Conservation (phyloP, 1,140 invertebrate genomes). For the Gonioctena quinquepunctata region DNA sequence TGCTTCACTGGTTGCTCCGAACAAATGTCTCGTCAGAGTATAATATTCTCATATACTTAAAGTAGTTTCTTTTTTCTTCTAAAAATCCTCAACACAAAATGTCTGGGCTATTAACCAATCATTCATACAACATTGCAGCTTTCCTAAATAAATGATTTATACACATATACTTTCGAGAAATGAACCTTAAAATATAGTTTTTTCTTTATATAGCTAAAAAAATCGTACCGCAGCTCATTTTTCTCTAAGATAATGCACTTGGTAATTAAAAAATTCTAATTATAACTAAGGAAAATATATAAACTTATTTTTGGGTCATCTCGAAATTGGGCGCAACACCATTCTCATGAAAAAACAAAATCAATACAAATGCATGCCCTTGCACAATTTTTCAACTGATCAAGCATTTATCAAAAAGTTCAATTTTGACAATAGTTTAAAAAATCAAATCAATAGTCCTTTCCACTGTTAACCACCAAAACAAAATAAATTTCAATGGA, state of each 20-base stretch:
- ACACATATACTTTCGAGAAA: constrained; percentile 19
- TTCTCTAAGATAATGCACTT: constrained; percentile 47
- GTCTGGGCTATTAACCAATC: constrained; percentile 45
- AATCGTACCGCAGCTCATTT: constrained; percentile 41
- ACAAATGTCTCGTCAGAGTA: constrained; percentile 40
- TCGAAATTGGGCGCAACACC: background rate
- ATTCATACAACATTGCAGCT: constrained; percentile 43
- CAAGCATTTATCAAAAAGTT: too few relatives aligned
- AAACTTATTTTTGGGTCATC: background rate
- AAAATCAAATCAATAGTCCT: too few relatives aligned
- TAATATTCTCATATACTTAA: constrained; percentile 47
- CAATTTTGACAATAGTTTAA: too few relatives aligned
- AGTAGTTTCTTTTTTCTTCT: constrained; percentile 49
- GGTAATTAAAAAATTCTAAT: constrained; percentile 37
- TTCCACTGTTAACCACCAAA: too few relatives aligned
- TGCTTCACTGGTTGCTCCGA: constrained; percentile 36
- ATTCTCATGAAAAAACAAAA: background rate
- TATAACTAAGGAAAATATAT: constrained; percentile 27
- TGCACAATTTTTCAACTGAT: too few relatives aligned
- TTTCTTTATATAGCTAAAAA: constrained; percentile 34
- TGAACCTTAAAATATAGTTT: constrained; percentile 9
- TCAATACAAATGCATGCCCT: background rate
- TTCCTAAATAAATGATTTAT: constrained; percentile 42
- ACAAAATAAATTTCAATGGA: too few relatives aligned
- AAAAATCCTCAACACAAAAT: constrained; percentile 51